These are phyloP conservation scores for Lysandra coridon DNA, from an alignment of 2,888 invertebrate species.

Conservation along the genomic window DNA sequence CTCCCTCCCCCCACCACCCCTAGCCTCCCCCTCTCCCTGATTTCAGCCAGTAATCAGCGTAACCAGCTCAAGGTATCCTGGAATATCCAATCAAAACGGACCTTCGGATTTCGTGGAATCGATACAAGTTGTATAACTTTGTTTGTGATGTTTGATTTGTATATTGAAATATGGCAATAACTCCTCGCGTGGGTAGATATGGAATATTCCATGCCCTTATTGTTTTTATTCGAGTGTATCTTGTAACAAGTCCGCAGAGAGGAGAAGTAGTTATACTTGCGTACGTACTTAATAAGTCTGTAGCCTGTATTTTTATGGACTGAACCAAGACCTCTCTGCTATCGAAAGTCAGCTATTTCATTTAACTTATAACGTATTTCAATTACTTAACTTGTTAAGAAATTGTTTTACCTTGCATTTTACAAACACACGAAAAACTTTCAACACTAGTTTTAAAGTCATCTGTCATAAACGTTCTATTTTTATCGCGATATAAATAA, in stretches of 20 bases:
- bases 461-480: not conserved
- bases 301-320: too few relatives aligned
- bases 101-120: constrained; percentile 7
- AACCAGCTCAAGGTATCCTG: constrained; percentile 43
- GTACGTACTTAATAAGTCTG: too few relatives aligned
- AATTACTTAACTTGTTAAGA: too few relatives aligned
- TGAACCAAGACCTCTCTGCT: too few relatives aligned
- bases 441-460: not conserved
- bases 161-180: not conserved
- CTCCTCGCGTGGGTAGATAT: not conserved
- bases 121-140: constrained; percentile 11
- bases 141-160: constrained; percentile 11
- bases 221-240: not conserved
- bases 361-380: too few relatives aligned
- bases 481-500: not conserved
- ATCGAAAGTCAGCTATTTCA: too few relatives aligned
- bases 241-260: not conserved
- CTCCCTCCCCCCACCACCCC: not conserved
- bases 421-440: not conserved
- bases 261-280: too few relatives aligned
- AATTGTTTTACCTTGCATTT: not conserved
- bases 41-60: constrained; percentile 52
- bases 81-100: constrained; percentile 26
- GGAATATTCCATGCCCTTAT: not conserved
- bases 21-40: not conserved